phyloP scores from a whole-genome alignment of 2,797 vertebrate genomes.

The Tinamus major region DNA sequence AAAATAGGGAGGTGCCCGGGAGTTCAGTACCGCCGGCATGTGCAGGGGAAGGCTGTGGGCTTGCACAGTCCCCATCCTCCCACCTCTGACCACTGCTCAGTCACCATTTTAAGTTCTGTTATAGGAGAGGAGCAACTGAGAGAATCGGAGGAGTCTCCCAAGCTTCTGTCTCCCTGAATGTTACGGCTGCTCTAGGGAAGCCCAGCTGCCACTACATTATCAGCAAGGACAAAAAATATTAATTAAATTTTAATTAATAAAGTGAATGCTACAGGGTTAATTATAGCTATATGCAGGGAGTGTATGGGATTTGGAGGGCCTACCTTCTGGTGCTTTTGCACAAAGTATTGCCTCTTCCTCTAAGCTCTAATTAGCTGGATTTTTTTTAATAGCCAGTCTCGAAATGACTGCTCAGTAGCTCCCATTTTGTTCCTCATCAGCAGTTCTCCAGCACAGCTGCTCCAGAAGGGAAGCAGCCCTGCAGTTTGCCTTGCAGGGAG shows the following conservation, averaged over 20 bases:
- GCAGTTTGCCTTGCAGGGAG: slow-evolving; percentile 10
- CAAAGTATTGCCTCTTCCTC: slow-evolving; percentile 38
- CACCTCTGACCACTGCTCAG: background rate
- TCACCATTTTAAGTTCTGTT: background rate
- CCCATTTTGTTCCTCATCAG: slow-evolving; percentile 43
- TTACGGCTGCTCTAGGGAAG: background rate
- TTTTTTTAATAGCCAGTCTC: slow-evolving; percentile 38
- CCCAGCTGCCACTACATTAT: slow-evolving; percentile 33
- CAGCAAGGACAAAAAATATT: slow-evolving; percentile 57
- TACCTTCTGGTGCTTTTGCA: slow-evolving; percentile 59
- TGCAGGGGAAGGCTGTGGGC: background rate
- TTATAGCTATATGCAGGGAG: slow-evolving; percentile 65
- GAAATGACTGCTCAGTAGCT: slow-evolving; percentile 32
- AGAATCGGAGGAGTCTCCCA: background rate
- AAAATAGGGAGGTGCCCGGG: background rate
- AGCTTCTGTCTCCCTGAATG: background rate
- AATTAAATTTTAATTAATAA: slow-evolving; percentile 76
- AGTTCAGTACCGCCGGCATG: background rate
- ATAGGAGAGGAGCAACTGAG: background rate
- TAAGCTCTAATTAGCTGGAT: slow-evolving; percentile 51
- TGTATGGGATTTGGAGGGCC: slow-evolving; percentile 49
- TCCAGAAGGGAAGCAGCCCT: background rate
- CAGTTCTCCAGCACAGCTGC: slow-evolving; percentile 46
- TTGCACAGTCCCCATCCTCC: background rate
- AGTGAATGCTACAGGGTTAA: slow-evolving; percentile 70